Percentiles rank a stretch among this genome's conserved stretches.
phyloP scores from a whole-genome alignment of 2,888 invertebrate genomes.

The Apomyelois bistriatella region DNA sequence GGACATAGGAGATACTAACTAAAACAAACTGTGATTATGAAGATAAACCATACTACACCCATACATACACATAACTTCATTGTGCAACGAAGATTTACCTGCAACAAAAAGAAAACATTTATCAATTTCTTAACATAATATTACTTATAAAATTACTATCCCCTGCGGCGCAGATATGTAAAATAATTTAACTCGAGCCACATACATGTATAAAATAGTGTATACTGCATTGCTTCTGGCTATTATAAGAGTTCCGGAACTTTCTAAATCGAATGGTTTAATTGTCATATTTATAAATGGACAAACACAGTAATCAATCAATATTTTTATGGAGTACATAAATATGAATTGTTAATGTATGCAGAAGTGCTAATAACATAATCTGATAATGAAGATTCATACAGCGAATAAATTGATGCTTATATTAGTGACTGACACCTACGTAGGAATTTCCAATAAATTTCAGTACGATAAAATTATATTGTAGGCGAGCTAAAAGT shows the following conservation, averaged over 20 bases:
- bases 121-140: background rate
- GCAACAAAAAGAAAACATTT: slow-evolving; percentile 7
- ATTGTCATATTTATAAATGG: slow-evolving; percentile 20
- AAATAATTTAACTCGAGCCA: background rate
- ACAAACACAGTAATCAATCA: slow-evolving; percentile 13
- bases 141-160: background rate
- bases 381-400: background rate
- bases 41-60: no score
- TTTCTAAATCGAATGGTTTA: slow-evolving; percentile 33
- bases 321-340: slow-evolving; percentile 13
- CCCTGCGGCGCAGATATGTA: background rate
- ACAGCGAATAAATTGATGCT: slow-evolving; percentile 1
- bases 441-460: background rate
- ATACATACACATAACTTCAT: background rate
- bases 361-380: slow-evolving; percentile 7
- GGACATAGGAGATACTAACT: no score
- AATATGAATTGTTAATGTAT: slow-evolving; percentile 9
- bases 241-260: slow-evolving; percentile 31
- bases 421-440: background rate
- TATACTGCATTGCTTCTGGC: slow-evolving; percentile 31
- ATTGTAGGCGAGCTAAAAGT: background rate
- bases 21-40: no score
- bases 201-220: slow-evolving; percentile 13
- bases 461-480: background rate
- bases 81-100: slow-evolving; percentile 8